These are phyloP conservation scores for Melolontha melolontha DNA, from an alignment of 2,888 invertebrate species.

Conservation along the genomic window DNA sequence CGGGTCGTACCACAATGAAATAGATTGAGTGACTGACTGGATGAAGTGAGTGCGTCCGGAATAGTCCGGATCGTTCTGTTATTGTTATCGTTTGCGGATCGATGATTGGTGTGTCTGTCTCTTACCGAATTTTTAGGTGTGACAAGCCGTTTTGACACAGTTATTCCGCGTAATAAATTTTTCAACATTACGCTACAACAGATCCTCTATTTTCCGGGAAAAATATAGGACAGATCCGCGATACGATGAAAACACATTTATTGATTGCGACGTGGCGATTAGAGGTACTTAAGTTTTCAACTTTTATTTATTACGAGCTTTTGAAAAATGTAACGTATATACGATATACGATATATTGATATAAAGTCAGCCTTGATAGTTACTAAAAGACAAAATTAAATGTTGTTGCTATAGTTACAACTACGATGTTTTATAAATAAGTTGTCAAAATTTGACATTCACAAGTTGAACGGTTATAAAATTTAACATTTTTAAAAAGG, in stretches of 20 bases:
- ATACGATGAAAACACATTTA: neutral
- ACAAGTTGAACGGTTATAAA: too few species aligned
- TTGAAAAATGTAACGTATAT: too few species aligned
- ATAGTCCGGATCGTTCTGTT: neutral
- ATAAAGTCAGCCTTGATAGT: too few species aligned
- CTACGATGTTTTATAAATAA: too few species aligned
- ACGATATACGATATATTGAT: too few species aligned
- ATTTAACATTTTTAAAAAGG: too few species aligned
- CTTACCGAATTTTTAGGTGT: neutral
- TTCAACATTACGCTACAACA: neutral
- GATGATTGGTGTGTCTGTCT: conserved; percentile 1
- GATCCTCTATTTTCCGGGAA: neutral
- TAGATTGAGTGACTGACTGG: conserved; percentile 1
- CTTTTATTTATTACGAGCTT: too few species aligned
- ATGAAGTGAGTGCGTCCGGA: too few species aligned
- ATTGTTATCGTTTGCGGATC: conserved; percentile 20
- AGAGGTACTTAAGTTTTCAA: too few species aligned
- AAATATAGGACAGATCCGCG: neutral
- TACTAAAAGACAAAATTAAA: too few species aligned
- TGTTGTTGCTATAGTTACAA: too few species aligned
- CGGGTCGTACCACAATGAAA: neutral
- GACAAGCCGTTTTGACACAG: neutral
- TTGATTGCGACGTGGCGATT: neutral
- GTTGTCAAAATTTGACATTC: too few species aligned
- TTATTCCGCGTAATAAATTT: conserved; percentile 18